A percentile compares a stretch with the other conserved stretches of the same genome.
phyloP scores from a whole-genome alignment of 2,113 vertebrate genomes.

The Labrus mixtus region DNA sequence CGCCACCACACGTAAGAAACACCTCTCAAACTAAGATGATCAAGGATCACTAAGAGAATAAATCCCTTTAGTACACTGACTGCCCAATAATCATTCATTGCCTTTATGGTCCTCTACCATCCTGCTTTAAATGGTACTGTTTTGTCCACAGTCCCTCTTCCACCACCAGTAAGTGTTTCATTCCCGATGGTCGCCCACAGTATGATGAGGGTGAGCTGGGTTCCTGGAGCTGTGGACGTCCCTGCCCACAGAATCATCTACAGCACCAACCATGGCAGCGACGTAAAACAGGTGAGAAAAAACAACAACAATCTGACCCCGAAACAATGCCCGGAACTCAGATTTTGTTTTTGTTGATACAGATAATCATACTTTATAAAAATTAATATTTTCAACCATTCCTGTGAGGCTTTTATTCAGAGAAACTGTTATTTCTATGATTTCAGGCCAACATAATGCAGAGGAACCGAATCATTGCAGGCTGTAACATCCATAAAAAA shows the following conservation, averaged over 20 bases:
- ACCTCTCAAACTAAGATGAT: neutral
- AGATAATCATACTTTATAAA: too few relatives aligned
- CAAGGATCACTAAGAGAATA: too few relatives aligned
- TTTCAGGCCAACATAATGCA: neutral
- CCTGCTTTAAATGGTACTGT: neutral
- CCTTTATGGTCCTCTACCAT: neutral
- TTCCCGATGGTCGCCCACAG: slow-evolving; percentile 90
- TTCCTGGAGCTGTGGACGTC: slow-evolving; percentile 61
- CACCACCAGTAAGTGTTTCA: slow-evolving; percentile 79
- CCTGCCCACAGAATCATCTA: slow-evolving; percentile 85
- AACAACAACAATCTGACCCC: neutral
- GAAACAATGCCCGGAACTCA: too few relatives aligned
- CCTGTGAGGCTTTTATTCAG: too few relatives aligned
- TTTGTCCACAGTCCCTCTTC: slow-evolving; percentile 81
- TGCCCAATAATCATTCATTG: neutral
- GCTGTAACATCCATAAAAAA: neutral
- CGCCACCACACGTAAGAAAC: slow-evolving; percentile 85
- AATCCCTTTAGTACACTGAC: too few relatives aligned
- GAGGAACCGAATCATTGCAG: neutral
- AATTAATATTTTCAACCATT: too few relatives aligned
- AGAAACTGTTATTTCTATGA: neutral
- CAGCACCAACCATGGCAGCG: slow-evolving; percentile 86
- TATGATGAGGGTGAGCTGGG: slow-evolving; percentile 88
- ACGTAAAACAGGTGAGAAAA: slow-evolving; percentile 85
- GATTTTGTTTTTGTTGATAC: too few relatives aligned